These are phyloP conservation scores for Steatornis caripensis DNA, from an alignment of 2,113 vertebrate species.

Conservation along the genomic window DNA sequence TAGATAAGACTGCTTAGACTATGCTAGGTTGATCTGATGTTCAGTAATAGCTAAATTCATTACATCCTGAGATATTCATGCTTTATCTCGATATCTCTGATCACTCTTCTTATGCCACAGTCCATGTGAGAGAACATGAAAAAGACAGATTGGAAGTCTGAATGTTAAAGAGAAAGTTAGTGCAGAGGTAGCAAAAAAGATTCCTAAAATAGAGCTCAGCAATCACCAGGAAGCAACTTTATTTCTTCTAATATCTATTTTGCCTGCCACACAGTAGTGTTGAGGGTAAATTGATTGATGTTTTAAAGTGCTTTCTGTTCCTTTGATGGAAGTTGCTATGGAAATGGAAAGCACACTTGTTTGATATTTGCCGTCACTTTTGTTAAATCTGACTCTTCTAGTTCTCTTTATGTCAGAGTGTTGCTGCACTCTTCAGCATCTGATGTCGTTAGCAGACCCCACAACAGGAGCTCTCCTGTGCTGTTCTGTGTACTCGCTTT, in stretches of 20 bases:
- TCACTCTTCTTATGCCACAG: neutral
- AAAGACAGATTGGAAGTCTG: neutral
- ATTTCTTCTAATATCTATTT: constrained; percentile 40
- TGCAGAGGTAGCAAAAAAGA: neutral
- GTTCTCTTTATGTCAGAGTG: neutral
- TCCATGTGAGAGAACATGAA: neutral
- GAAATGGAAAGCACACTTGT: constrained; percentile 45
- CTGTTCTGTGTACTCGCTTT: neutral
- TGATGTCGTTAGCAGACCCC: neutral
- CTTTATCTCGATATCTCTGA: neutral
- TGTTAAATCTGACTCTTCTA: neutral
- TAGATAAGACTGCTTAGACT: neutral
- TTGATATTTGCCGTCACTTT: constrained; percentile 10
- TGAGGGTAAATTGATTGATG: constrained; percentile 49
- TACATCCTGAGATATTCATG: neutral
- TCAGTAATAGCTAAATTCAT: neutral
- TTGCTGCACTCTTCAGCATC: neutral
- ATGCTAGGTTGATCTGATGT: neutral
- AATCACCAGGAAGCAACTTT: constrained; percentile 25
- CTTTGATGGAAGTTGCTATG: constrained; percentile 44
- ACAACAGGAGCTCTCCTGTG: neutral
- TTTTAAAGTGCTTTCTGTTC: constrained; percentile 23
- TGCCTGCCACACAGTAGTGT: neutral
- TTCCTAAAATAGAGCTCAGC: neutral
- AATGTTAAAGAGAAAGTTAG: neutral